A percentile compares a stretch with the other conserved stretches of the same genome.
phyloP scores from a whole-genome alignment of 2,113 vertebrate genomes.

The Mustelus asterias region DNA sequence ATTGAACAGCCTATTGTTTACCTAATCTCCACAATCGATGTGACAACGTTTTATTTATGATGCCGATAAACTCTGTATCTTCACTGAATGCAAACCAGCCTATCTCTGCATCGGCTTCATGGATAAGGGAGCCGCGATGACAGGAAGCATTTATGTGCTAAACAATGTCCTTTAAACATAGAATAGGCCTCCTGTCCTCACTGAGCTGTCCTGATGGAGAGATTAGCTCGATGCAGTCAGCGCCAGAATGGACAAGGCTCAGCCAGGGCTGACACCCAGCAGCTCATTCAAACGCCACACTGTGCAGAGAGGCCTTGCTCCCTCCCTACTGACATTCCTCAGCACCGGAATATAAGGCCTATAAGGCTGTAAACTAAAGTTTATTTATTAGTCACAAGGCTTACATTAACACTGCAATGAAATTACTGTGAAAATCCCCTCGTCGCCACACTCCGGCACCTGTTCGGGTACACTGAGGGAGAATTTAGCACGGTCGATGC shows the following conservation, averaged over 20 bases:
- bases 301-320: neutral
- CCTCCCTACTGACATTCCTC: neutral
- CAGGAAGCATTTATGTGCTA: conserved; percentile 35
- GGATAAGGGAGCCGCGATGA: conserved; percentile 17
- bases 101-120: conserved; percentile 24
- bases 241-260: neutral
- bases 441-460: no score
- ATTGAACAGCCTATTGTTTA: conserved; percentile 17
- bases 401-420: no score
- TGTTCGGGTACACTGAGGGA: no score
- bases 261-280: neutral
- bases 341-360: no score
- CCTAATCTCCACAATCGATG: conserved; percentile 4
- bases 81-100: conserved; percentile 8
- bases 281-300: neutral
- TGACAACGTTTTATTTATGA: conserved; percentile 21
- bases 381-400: no score
- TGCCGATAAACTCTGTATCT: neutral
- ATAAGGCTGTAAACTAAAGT: no score
- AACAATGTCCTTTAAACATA: conserved; percentile 20
- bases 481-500: no score
- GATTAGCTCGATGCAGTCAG: neutral
- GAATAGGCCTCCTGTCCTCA: conserved; percentile 31
- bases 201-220: neutral
- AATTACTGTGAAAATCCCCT: no score